Base-by-base conservation (phyloP, 2,113 vertebrate genomes). In the Rhinogobius similis region DNA sequence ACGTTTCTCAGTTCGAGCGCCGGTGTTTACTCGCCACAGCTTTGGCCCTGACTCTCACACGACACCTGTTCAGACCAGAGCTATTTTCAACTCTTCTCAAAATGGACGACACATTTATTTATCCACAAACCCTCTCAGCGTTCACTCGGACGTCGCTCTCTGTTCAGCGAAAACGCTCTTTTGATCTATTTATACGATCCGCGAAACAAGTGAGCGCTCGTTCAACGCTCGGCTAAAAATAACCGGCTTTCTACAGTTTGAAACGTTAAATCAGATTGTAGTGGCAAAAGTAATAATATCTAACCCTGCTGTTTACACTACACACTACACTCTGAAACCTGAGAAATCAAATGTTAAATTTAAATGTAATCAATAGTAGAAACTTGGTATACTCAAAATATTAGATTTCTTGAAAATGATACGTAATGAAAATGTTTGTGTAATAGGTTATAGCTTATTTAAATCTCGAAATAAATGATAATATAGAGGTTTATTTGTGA, bases 51-150 rank as follows among this genome's bases (percentile, higher is more conserved):
- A 93, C 32, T 5, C 32, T 36, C 93, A 90, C 93, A 90, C 83
- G 90, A 89, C 97, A 97, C 95, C 96, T 96, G 95, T 93, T 95
- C 91, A 90, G 90, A 91, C 92, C 87, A 76, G 5, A 79, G 92
- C 90, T 98, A 98, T 98, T 98, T 98, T 62, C 94, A 91, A 94
- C 83, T 79, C 86, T 88, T 93, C 95, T 96, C 93, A 94, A 95
- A 93, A 83, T 90, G 91, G 91, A 89, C 89, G 86, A 80, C 90
- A 85, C 90, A 90, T 96, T 95, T 94, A 84, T 91, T 92, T 87
- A 86, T 90, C 88, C 88, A 69, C 75, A 81, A 83, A 89, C 78
- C 78, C 73, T 77, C 63, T 48, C 29, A 4, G 6, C 29, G 29
- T 6, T 32, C 29, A 32, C 29, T 32, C 29, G 32, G 32, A 5